Conservation (phyloP, 2,113 vertebrate genomes). For the Cavia porcellus region DNA sequence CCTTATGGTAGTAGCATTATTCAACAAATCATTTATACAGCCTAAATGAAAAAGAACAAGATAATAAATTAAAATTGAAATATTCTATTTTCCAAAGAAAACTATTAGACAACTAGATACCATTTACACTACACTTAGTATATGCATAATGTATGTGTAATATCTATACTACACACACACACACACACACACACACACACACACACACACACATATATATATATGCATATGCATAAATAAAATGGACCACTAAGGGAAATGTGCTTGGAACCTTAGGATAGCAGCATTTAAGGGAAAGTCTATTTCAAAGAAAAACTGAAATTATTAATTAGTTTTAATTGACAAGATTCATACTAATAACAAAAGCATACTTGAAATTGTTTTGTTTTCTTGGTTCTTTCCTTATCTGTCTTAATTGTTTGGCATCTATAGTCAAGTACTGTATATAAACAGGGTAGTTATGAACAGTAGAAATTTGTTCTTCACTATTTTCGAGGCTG, state of each 20-base stretch:
- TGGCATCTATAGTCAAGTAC: not conserved
- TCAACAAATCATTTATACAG: not conserved
- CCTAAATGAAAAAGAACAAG: not conserved
- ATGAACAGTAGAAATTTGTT: not conserved
- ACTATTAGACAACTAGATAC: not conserved
- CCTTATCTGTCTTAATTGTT: not conserved
- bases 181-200: too few relatives aligned
- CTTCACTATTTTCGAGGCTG: not conserved
- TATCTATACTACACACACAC: too few relatives aligned
- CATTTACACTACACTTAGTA: not conserved
- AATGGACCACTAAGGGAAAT: conserved; percentile 53
- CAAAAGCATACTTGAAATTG: not conserved
- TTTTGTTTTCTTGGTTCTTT: not conserved
- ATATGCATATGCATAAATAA: conserved; percentile 53
- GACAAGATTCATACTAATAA: not conserved
- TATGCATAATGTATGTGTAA: not conserved
- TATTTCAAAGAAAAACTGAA: not conserved
- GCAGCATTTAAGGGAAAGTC: not conserved
- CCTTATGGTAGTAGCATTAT: not conserved
- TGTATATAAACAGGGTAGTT: not conserved
- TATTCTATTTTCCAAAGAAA: not conserved
- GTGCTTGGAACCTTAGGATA: conserved; percentile 37
- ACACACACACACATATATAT: not conserved
- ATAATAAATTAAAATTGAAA: not conserved
- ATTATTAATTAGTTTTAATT: conserved; percentile 11